Base-by-base conservation (phyloP, 2,797 vertebrate genomes). In the Chaunax sp. region DNA sequence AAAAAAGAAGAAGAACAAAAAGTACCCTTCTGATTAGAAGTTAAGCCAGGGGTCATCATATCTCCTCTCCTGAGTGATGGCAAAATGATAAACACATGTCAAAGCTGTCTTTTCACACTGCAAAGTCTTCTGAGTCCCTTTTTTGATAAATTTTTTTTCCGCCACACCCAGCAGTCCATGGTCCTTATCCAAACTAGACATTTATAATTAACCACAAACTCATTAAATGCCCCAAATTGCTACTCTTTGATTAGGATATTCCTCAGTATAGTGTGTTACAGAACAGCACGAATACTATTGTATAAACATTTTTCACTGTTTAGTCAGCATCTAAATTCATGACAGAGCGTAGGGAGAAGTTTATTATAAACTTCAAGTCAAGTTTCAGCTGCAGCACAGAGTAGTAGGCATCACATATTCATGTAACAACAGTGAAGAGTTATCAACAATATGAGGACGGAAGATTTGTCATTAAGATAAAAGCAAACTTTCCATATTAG, bases 41-140 rank as follows among this genome's bases (percentile, higher is more conserved):
- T 87, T 79, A 63, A 86, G 69, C 75, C 72, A n/a, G n/a, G n/a
- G 78, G 77, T 77, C 82, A 60, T 82, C 62, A 59, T 90, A 88
- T 87, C 90, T 90, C 85, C 85, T 83, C 72, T 53, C 45, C 46
- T 61, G 77, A 82, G 75, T 84, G 82, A 90, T 85, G 83, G 56
- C 16, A 73, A 90, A 91, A 91, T 90, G 82, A 72, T 85, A 87
- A 91, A 91, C 90, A 90, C 76, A 80, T 90, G 85, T 87, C 86
- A 80, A 47, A 70, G 62, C 73, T 76, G 79, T 80, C 70, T 83
- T 72, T 64, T 81, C 64, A 51, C n/a, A 84, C 71, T 62, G 72
- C 62, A 57, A 41, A 58, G 81, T 70, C 77, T 57, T 64, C 77
- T 61, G 38, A 79, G 72, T 19, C 16, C 53, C 33, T 72, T 62